phyloP scores from a whole-genome alignment of 2,888 invertebrate species.

The Chelonus formosanus region DNA sequence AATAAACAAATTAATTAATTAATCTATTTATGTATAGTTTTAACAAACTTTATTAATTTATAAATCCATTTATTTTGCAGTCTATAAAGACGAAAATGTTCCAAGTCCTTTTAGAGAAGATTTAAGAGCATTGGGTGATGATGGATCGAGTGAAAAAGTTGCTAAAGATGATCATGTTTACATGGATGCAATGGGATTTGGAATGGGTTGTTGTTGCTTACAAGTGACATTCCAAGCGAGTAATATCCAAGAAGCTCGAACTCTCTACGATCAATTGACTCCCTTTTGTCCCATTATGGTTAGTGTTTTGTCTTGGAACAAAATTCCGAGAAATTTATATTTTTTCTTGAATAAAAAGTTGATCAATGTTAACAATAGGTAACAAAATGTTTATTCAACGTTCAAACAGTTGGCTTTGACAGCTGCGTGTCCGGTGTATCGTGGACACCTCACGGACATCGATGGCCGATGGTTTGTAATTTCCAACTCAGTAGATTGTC shows the following conservation, averaged over 20 bases:
- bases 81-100: conserved; percentile 89
- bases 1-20: no score
- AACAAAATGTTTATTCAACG: conserved; percentile 50
- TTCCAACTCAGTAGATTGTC: conserved; percentile 93
- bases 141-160: conserved; percentile 71
- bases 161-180: conserved; percentile 92
- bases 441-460: conserved; percentile 92
- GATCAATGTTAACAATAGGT: conserved; percentile 8
- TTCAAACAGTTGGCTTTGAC: conserved; percentile 85
- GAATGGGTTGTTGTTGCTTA: conserved; percentile 98
- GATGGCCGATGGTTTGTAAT: conserved; percentile 99
- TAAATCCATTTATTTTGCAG: conserved; percentile 64
- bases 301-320: conserved; percentile 45
- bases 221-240: conserved; percentile 97
- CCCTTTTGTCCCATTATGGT: conserved; percentile 97
- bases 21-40: no score
- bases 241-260: conserved; percentile 94
- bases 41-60: no score
- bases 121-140: conserved; percentile 70
- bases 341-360: conserved; percentile 18
- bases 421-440: conserved; percentile 94
- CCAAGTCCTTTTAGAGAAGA: conserved; percentile 79
- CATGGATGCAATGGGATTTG: conserved; percentile 99
- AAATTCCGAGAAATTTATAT: conserved; percentile 1
- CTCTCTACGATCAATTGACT: conserved; percentile 95